Conservation (phyloP, 1,140 invertebrate species). For the Caenorhabditis briggsae region DNA sequence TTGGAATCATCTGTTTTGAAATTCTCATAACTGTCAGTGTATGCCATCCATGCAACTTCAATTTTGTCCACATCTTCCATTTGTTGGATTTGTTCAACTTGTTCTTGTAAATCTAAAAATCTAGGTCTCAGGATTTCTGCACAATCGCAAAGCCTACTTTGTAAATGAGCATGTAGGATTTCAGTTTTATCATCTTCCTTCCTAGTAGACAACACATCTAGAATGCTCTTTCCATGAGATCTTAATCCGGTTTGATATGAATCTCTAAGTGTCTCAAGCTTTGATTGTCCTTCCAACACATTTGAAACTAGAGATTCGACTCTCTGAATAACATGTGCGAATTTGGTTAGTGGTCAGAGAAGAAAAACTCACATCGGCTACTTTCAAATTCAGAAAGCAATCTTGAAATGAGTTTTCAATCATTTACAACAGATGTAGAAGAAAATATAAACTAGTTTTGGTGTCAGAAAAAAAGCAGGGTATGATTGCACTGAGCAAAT, state of each 20-base stretch:
- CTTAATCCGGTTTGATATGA: slow-evolving; percentile 19
- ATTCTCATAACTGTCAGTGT: slow-evolving; percentile 17
- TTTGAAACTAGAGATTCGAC: background rate
- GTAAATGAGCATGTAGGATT: slow-evolving; percentile 24
- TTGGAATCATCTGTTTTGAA: background rate
- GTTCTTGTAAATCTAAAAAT: slow-evolving; percentile 21
- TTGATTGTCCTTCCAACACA: slow-evolving; percentile 22
- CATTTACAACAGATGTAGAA: background rate
- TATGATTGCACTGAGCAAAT: background rate
- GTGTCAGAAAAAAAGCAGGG: no score
- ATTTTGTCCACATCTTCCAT: slow-evolving; percentile 18
- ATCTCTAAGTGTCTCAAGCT: slow-evolving; percentile 12
- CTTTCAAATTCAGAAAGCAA: slow-evolving; percentile 36
- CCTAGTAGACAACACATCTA: background rate
- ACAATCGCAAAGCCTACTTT: background rate
- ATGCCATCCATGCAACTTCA: slow-evolving; percentile 10
- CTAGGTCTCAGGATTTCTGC: background rate
- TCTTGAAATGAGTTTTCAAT: slow-evolving; percentile 43
- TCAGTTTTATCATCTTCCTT: slow-evolving; percentile 15
- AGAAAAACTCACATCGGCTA: slow-evolving; percentile 21
- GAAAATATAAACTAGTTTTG: background rate
- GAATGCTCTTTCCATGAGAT: background rate
- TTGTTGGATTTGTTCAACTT: background rate
- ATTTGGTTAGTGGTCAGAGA: no score
- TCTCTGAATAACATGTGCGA: background rate